phyloP scores from a whole-genome alignment of 2,113 vertebrate genomes.

The Blennius ocellaris region DNA sequence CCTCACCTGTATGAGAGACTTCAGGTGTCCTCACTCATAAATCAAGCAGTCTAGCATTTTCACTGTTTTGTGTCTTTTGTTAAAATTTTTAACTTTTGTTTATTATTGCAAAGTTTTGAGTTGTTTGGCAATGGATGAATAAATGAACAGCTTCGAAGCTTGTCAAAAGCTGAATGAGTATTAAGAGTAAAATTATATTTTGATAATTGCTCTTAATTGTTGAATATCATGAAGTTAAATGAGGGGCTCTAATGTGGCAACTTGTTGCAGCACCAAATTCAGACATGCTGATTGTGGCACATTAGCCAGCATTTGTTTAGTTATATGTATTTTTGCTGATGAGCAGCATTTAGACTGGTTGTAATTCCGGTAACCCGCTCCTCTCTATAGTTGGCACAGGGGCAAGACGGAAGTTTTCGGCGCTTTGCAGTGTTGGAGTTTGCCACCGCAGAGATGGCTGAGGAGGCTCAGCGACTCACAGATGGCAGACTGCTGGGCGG shows the following conservation, averaged over 20 bases:
- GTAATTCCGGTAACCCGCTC: neutral
- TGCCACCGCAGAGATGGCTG: slow-evolving; percentile 85
- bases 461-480: slow-evolving; percentile 83
- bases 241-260: neutral
- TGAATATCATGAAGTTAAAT: neutral
- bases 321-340: neutral
- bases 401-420: slow-evolving; percentile 91
- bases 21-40: too few relatives aligned
- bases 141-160: too few relatives aligned
- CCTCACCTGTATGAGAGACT: too few relatives aligned
- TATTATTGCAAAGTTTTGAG: too few relatives aligned
- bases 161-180: too few relatives aligned
- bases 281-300: too few relatives aligned
- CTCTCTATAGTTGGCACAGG: slow-evolving; percentile 87
- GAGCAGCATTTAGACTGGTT: too few relatives aligned
- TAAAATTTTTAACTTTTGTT: too few relatives aligned
- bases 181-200: neutral
- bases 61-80: too few relatives aligned
- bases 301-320: neutral
- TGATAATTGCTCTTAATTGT: neutral
- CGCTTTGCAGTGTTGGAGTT: slow-evolving; percentile 92
- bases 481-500: slow-evolving; percentile 85
- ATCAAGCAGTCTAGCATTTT: too few relatives aligned
- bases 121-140: too few relatives aligned
- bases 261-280: neutral